A percentile compares a stretch with the other conserved stretches of the same genome.
These are phyloP conservation scores for Ardeotis arabs DNA, from an alignment of 2,113 vertebrate species.

Conservation along the genomic window DNA sequence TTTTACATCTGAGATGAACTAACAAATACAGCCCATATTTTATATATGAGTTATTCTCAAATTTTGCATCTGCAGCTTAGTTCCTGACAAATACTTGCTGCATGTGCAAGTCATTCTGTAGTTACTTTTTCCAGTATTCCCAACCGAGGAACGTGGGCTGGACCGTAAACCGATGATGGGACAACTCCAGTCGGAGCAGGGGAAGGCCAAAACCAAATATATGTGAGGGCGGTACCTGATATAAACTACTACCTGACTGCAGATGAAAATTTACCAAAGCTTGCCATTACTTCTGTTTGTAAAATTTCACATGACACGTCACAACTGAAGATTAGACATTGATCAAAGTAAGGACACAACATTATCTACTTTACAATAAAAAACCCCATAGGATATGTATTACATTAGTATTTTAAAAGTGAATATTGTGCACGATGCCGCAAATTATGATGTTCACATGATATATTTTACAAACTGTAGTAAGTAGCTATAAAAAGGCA, in stretches of 20 bases:
- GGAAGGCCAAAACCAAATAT: neutral
- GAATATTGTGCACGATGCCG: neutral
- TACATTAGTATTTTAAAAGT: neutral
- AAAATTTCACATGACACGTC: neutral
- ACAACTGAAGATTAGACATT: neutral
- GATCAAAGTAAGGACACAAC: neutral
- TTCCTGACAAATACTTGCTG: neutral
- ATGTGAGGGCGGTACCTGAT: neutral
- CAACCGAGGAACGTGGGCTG: neutral
- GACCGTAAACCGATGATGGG: neutral
- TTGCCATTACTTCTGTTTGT: neutral
- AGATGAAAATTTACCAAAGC: neutral
- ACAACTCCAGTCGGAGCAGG: neutral
- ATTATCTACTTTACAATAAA: neutral
- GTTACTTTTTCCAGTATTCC: too few species aligned
- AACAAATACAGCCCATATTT: neutral
- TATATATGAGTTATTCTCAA: neutral
- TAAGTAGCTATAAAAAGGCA: neutral
- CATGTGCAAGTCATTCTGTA: too few species aligned
- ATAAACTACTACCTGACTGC: neutral
- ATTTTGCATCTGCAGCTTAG: neutral
- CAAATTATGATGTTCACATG: neutral
- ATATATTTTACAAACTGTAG: neutral
- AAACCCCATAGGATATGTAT: neutral
- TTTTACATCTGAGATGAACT: neutral